These are phyloP conservation scores for Harlomillsia oculata DNA, from an alignment of 1,140 invertebrate genomes.

Conservation along the genomic window DNA sequence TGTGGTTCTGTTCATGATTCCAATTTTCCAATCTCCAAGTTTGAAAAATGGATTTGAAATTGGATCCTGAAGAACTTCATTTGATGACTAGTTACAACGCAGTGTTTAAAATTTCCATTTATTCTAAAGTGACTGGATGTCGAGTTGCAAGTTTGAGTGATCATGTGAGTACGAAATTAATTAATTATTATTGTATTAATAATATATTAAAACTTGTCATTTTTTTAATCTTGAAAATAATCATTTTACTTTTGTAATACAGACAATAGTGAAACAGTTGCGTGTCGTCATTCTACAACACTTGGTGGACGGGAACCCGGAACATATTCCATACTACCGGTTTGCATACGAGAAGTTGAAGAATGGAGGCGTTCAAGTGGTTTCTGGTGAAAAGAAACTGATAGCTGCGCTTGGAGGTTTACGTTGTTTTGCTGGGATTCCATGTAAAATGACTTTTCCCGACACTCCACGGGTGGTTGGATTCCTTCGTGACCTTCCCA, in stretches of 20 bases:
- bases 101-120: slow-evolving; percentile 29
- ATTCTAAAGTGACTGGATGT: slow-evolving; percentile 23
- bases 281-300: slow-evolving; percentile 10
- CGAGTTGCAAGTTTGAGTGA: slow-evolving; percentile 17
- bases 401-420: slow-evolving; percentile 5
- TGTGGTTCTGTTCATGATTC: too few relatives aligned
- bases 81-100: too few relatives aligned
- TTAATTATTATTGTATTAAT: background rate
- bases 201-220: too few relatives aligned
- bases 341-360: slow-evolving; percentile 22
- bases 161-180: too few relatives aligned
- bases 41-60: too few relatives aligned
- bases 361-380: slow-evolving; percentile 21
- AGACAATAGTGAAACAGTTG: slow-evolving; percentile 17
- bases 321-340: background rate
- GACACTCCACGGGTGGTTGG: slow-evolving; percentile 21
- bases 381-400: slow-evolving; percentile 2
- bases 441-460: slow-evolving; percentile 20
- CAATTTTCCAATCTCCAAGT: too few relatives aligned
- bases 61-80: too few relatives aligned
- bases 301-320: slow-evolving; percentile 2
- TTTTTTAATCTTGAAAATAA: background rate
- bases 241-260: too few relatives aligned
- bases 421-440: slow-evolving; percentile 20
- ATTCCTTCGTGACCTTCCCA: slow-evolving; percentile 14